A percentile compares a stretch with the other conserved stretches of the same genome.
Evolutionary conservation across 37 sponge, comb jelly and placozoan genomes (phyloP).

Genomic region (Tethya wilhelma): DNA sequence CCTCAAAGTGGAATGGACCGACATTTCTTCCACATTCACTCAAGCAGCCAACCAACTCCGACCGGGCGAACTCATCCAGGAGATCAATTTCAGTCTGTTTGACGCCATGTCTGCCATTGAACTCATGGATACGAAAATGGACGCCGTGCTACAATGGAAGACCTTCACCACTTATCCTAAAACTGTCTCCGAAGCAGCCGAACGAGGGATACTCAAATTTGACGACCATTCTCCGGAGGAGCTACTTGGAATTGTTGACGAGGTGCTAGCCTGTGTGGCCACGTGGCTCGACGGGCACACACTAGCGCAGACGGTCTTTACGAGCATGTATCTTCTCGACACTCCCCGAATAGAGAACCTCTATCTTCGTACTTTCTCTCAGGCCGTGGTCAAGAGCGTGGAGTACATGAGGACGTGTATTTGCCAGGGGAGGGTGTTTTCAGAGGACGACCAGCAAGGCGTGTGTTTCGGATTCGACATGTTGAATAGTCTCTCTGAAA

Average conservation of each 20-base stretch:
- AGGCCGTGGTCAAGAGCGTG: constrained; percentile 51
- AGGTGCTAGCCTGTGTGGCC: constrained; percentile 84
- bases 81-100: constrained; percentile 80
- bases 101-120: constrained; percentile 99
- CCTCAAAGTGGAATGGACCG: constrained; percentile 61
- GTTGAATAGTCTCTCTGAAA: constrained; percentile 26
- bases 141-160: constrained; percentile 74
- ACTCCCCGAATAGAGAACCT: constrained; percentile 43
- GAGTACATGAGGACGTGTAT: constrained; percentile 67
- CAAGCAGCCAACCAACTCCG: constrained; percentile 26
- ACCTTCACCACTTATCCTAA: constrained; percentile 48
- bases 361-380: constrained; percentile 48
- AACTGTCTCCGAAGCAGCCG: constrained; percentile 61
- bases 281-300: constrained; percentile 97
- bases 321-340: constrained; percentile 87
- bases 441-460: constrained; percentile 84
- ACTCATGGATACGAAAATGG: constrained; percentile 94
- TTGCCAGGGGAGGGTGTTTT: constrained; percentile 61
- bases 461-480: constrained; percentile 59
- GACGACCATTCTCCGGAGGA: constrained; percentile 60
- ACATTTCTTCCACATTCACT: constrained; percentile 58
- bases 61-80: constrained; percentile 82
- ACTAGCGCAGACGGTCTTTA: constrained; percentile 96
- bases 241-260: constrained; percentile 88
- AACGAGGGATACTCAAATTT: constrained; percentile 54